Percentiles rank a stretch among this genome's conserved stretches.
Evolutionary conservation across 2,888 invertebrate genomes (phyloP).

Genomic region (Amblyjoppa proteus): DNA sequence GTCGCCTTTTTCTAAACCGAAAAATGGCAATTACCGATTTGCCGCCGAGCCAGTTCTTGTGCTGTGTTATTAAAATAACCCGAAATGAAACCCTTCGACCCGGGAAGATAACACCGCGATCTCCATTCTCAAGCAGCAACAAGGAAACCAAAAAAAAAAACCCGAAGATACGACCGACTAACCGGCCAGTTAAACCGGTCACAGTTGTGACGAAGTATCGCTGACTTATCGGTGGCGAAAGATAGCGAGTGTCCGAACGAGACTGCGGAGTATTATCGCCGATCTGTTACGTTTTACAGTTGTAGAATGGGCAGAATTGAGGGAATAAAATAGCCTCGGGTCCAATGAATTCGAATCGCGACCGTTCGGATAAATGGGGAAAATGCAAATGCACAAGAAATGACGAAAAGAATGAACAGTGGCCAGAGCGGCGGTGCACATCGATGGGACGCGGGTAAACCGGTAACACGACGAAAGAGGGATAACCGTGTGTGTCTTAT

Average conservation of each 20-base stretch:
- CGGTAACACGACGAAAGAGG: constrained; percentile 65
- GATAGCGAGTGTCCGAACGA: neutral
- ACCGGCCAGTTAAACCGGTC: constrained; percentile 53
- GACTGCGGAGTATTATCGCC: neutral
- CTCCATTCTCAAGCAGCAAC: constrained; percentile 18
- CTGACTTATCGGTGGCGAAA: constrained; percentile 40
- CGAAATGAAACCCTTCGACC: neutral
- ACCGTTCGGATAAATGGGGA: constrained; percentile 8
- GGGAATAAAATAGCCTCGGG: neutral
- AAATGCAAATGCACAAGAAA: neutral
- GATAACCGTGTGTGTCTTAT: constrained; percentile 70
- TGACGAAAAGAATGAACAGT: neutral
- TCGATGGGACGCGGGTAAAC: constrained; percentile 69
- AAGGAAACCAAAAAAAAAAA: neutral
- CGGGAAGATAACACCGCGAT: neutral
- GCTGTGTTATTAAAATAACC: constrained; percentile 9
- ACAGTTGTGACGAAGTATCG: constrained; percentile 12
- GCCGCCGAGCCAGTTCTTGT: neutral
- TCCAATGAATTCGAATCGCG: constrained; percentile 9
- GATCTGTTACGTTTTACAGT: neutral
- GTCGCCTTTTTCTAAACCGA: too few relatives aligned
- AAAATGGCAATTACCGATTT: too few relatives aligned
- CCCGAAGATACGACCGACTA: neutral
- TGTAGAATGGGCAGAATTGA: neutral
- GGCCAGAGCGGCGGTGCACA: constrained; percentile 7